These are phyloP conservation scores for Lota lota DNA, from an alignment of 2,113 vertebrate species.

Conservation along the genomic window DNA sequence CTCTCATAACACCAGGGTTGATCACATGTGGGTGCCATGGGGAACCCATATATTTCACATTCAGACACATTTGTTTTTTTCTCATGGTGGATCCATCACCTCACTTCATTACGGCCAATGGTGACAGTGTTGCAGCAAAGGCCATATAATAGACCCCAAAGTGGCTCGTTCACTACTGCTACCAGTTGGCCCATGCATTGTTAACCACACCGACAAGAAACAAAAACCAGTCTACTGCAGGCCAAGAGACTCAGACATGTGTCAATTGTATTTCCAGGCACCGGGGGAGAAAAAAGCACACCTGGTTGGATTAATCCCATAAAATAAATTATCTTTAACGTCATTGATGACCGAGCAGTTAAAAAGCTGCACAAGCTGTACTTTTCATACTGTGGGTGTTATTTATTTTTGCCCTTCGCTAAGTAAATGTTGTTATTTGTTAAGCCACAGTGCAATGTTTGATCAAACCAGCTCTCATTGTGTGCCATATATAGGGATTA, in stretches of 20 bases:
- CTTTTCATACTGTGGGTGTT: not conserved
- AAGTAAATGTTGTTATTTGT: conserved; percentile 3
- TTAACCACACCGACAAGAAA: conserved; percentile 16
- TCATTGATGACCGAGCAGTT: not conserved
- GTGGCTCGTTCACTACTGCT: conserved; percentile 31
- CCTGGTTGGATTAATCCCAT: no score
- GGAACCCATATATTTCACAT: conserved; percentile 18
- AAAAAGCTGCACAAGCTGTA: not conserved
- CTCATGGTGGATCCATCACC: conserved; percentile 16
- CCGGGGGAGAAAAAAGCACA: not conserved
- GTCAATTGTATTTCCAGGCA: not conserved
- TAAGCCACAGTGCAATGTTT: conserved; percentile 1
- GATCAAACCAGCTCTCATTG: conserved; percentile 19
- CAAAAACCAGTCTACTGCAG: not conserved
- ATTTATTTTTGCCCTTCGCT: not conserved
- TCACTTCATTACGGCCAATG: conserved; percentile 18
- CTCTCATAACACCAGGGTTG: not conserved
- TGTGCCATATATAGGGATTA: conserved; percentile 35
- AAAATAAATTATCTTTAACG: no score
- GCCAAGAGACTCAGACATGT: not conserved
- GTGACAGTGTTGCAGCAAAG: conserved; percentile 33
- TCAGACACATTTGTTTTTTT: conserved; percentile 26
- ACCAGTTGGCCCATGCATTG: conserved; percentile 23
- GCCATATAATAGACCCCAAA: conserved; percentile 30
- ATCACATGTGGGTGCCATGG: not conserved